Evolutionary conservation across 2,797 vertebrate species (phyloP).

Genomic region (Squalus acanthias): DNA sequence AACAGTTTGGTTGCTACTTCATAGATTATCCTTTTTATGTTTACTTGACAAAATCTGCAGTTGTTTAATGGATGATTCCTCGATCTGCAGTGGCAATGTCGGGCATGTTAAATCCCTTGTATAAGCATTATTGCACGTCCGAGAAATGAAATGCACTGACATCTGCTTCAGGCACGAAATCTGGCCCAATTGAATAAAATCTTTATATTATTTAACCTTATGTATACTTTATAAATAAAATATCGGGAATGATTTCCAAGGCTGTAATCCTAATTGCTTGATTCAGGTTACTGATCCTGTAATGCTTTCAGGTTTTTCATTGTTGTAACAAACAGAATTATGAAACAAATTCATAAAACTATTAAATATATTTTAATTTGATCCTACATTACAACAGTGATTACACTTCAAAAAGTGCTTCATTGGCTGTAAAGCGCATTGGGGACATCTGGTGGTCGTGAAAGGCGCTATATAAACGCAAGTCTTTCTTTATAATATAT

Average conservation of each 20-base stretch:
- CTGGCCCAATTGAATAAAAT: neutral
- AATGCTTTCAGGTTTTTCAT: neutral
- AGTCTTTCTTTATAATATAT: too few species aligned
- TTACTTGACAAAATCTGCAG: neutral
- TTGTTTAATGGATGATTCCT: neutral
- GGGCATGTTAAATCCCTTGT: neutral
- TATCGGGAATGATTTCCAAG: neutral
- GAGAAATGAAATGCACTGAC: neutral
- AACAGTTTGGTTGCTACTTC: neutral
- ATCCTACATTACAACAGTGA: too few species aligned
- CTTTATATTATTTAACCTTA: neutral
- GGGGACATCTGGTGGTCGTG: too few species aligned
- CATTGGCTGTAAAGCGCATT: too few species aligned
- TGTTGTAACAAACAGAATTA: neutral
- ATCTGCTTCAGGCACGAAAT: neutral
- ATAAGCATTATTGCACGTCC: neutral
- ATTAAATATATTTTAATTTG: neutral
- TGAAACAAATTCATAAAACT: neutral
- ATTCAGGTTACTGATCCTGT: neutral
- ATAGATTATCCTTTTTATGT: neutral
- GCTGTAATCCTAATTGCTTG: neutral
- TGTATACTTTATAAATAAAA: neutral
- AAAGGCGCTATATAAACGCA: too few species aligned
- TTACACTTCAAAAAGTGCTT: too few species aligned
- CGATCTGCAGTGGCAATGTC: neutral